A percentile compares a stretch with the other conserved stretches of the same genome.
phyloP scores from a whole-genome alignment of 2,113 vertebrate genomes.

The Anguilla rostrata region DNA sequence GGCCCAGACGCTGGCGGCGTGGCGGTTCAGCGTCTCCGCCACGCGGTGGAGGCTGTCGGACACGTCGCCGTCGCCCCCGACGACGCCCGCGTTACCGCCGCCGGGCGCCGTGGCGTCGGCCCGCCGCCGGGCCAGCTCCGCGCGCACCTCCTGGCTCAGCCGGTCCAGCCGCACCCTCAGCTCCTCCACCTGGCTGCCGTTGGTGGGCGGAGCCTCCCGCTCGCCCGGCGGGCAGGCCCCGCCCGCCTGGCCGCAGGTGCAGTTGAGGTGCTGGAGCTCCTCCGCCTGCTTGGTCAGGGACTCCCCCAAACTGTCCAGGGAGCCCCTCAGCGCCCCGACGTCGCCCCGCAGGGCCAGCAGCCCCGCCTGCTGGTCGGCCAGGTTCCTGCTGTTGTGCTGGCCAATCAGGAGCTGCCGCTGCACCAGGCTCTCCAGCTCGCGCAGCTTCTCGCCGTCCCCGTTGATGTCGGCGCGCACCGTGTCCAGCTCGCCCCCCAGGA shows the following conservation, averaged over 20 bases:
- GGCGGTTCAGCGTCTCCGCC: constrained; percentile 77
- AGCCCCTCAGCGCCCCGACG: constrained; percentile 67
- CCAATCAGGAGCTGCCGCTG: constrained; percentile 57
- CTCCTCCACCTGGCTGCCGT: constrained; percentile 66
- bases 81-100: constrained; percentile 62
- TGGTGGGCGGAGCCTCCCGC: constrained; percentile 38
- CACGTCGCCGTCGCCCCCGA: constrained; percentile 57
- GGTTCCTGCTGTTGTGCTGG: constrained; percentile 58
- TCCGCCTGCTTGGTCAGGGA: constrained; percentile 68
- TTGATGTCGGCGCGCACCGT: constrained; percentile 59
- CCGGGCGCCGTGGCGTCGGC: constrained; percentile 53
- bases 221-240: constrained; percentile 50
- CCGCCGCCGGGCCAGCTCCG: constrained; percentile 69
- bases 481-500: constrained; percentile 61
- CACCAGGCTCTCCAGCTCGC: constrained; percentile 68
- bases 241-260: constrained; percentile 65
- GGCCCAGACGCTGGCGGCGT: constrained; percentile 74
- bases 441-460: constrained; percentile 62
- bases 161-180: constrained; percentile 70
- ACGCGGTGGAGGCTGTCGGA: constrained; percentile 70
- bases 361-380: constrained; percentile 70
- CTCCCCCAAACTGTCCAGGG: constrained; percentile 66
- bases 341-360: constrained; percentile 68
- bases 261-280: constrained; percentile 73
- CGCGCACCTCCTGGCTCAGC: constrained; percentile 64